Base-by-base conservation (phyloP, 2,888 invertebrate species). In the Coelopa pilipes region DNA sequence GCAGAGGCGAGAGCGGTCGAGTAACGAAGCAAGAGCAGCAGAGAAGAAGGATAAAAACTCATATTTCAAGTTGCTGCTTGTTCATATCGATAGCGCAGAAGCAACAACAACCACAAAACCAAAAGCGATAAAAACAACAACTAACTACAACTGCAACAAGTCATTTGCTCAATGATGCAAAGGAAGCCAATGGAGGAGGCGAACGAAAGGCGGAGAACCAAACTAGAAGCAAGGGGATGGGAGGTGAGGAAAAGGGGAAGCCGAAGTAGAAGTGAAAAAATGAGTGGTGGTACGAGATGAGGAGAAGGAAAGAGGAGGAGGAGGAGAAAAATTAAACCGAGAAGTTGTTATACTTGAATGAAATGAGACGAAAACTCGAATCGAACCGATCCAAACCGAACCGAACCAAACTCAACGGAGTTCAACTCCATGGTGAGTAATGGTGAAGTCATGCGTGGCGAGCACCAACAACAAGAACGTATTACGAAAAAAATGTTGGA, bases 401-500 rank as follows among this genome's bases (percentile, higher is more conserved):
- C 34, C 34, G 34, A 34, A 34, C 34, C 49, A 11, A 69, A 57
- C 53, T 55, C 46, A 62, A 55, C 34, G 34, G 34, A 34, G 34
- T 34, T 34, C 34, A 34, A 34, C 34, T 34, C 34, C 17, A 11
- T 47, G 46, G 66, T 72, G 72, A 67, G 50, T 59, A 72, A 68
- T 72, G 57, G 68, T 72, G 62, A 71, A 75, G 73, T 75, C 73
- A 74, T 65, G 75, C 74, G 60, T 74, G 71, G 75, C 47, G 59
- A 24, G 19, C 66, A 66, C 49, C 10, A 17, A 63, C 1, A 50
- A 15, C 9, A 46, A 24, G 49, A 60, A 24, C 15, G 15, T 1
- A 57, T 10, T 12, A 62, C 15, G n/a, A 49, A 24, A 70, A 70
- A 62, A 62, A n/a, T n/a, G n/a, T n/a, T n/a, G n/a, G n/a, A n/a